These are phyloP conservation scores for Bombycilla garrulus DNA, from an alignment of 2,113 vertebrate species.

Conservation along the genomic window DNA sequence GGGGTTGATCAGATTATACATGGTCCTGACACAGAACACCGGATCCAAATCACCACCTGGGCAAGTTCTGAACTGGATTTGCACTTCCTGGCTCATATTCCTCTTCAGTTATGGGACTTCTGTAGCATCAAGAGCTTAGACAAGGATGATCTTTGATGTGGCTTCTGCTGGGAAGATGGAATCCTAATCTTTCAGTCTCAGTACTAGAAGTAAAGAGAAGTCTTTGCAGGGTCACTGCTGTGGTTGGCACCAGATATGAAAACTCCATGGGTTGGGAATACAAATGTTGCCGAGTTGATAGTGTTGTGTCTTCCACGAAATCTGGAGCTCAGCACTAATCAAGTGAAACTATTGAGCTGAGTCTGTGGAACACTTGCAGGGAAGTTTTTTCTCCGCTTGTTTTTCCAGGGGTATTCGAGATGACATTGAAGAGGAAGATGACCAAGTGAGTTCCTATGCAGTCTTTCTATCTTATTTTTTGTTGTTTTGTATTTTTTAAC, in stretches of 20 bases:
- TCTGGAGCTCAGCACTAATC: constrained; percentile 69
- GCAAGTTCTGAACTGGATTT: constrained; percentile 58
- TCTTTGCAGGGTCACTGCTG: not conserved
- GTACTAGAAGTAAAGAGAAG: constrained; percentile 42
- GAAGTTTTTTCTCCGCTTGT: constrained; percentile 99
- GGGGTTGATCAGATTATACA: constrained; percentile 23
- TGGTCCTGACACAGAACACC: constrained; percentile 44
- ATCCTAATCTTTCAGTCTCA: constrained; percentile 19
- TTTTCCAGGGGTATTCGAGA: constrained; percentile 99
- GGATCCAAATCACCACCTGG: constrained; percentile 32
- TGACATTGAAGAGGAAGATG: constrained; percentile 99
- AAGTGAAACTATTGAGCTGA: constrained; percentile 75
- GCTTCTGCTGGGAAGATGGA: constrained; percentile 33
- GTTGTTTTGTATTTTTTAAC: constrained; percentile 50
- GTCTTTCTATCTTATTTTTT: constrained; percentile 82
- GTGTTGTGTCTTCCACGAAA: constrained; percentile 69
- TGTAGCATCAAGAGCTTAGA: constrained; percentile 35
- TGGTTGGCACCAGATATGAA: constrained; percentile 2
- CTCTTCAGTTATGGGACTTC: constrained; percentile 49
- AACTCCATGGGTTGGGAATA: constrained; percentile 59
- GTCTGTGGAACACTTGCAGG: constrained; percentile 98
- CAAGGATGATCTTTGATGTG: constrained; percentile 15
- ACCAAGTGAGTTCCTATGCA: constrained; percentile 97
- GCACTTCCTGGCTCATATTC: constrained; percentile 53
- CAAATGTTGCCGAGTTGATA: constrained; percentile 64